Conservation (phyloP, 2,113 vertebrate species). For the Dolichallabes microphthalmus region DNA sequence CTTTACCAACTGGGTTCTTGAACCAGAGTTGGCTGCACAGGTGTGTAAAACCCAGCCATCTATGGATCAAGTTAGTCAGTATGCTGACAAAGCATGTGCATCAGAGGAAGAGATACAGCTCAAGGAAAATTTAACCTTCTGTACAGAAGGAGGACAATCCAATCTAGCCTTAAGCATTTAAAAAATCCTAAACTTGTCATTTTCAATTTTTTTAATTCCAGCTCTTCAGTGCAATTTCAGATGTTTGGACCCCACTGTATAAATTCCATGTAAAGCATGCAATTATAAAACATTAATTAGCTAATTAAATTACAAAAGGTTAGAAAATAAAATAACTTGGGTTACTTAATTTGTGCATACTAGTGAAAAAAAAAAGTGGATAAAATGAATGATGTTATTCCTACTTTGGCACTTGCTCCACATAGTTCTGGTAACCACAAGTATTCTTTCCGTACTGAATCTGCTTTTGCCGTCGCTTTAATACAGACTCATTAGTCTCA, state of each 20-base stretch:
- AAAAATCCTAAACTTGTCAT: background rate
- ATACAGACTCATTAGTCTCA: conserved; percentile 75
- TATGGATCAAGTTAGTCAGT: background rate
- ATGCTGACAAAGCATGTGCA: background rate
- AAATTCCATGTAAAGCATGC: background rate
- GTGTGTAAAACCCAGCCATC: background rate
- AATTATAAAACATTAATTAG: background rate
- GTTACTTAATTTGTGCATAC: background rate
- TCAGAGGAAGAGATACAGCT: background rate
- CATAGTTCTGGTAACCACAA: conserved; percentile 79
- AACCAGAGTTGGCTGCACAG: background rate
- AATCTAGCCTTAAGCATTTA: too few species aligned
- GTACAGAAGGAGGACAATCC: background rate
- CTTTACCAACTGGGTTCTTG: background rate
- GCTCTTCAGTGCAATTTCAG: background rate
- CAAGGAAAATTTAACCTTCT: background rate
- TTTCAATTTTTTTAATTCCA: background rate
- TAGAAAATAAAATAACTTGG: too few species aligned
- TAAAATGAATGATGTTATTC: background rate
- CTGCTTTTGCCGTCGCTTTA: conserved; percentile 80
- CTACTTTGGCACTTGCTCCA: conserved; percentile 80
- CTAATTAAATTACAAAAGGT: too few species aligned
- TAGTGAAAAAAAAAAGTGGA: background rate
- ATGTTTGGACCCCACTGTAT: background rate
- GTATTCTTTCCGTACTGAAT: conserved; percentile 84